phyloP scores from a whole-genome alignment of 2,888 invertebrate species.

The Thymelicus sylvestris region DNA sequence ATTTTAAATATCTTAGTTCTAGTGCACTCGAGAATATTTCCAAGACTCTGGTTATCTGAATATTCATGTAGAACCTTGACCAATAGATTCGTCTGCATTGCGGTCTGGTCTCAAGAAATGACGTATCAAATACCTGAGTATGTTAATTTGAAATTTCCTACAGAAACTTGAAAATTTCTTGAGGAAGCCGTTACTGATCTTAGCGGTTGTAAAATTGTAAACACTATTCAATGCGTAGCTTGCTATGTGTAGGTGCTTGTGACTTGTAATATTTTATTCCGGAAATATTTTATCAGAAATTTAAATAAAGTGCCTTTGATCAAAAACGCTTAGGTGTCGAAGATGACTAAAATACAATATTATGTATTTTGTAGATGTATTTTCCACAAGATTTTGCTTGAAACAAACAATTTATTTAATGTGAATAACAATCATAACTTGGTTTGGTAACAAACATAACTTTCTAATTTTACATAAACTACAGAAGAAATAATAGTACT shows the following conservation, averaged over 20 bases:
- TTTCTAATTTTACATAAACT: too few relatives aligned
- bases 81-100: conserved; percentile 58
- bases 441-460: too few relatives aligned
- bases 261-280: background rate
- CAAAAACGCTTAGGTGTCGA: too few relatives aligned
- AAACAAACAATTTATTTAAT: too few relatives aligned
- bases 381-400: too few relatives aligned
- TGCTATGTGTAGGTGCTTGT: background rate
- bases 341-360: too few relatives aligned
- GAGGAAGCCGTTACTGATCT: conserved; percentile 25
- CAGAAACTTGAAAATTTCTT: conserved; percentile 41
- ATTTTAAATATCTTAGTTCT: conserved; percentile 26
- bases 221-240: background rate
- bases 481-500: too few relatives aligned
- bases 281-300: background rate
- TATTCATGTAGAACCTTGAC: conserved; percentile 70
- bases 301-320: too few relatives aligned
- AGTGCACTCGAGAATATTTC: conserved; percentile 8
- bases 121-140: conserved; percentile 53
- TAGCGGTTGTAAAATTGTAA: conserved; percentile 15
- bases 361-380: too few relatives aligned
- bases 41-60: conserved; percentile 49
- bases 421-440: too few relatives aligned
- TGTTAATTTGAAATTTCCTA: conserved; percentile 57
- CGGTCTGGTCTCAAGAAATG: conserved; percentile 43